phyloP scores from a whole-genome alignment of 1,140 invertebrate species.

The Dinoponera quadriceps region DNA sequence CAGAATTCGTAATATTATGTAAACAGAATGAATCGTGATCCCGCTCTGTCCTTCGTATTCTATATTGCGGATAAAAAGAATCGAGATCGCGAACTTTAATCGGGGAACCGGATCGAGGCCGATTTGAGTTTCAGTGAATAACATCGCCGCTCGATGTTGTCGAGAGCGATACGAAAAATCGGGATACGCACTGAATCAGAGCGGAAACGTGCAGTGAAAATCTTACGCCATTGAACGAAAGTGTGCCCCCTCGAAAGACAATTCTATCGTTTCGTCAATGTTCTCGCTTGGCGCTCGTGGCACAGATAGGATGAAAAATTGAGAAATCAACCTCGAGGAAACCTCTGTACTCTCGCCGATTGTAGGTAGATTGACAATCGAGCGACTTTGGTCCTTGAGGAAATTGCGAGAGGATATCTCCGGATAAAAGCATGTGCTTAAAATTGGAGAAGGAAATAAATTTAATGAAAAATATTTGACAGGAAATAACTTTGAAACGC shows the following conservation, averaged over 20 bases:
- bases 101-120: neutral
- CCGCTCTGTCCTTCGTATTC: neutral
- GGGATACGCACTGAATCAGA: slow-evolving; percentile 49
- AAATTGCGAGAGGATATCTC: too few relatives aligned
- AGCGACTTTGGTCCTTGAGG: too few relatives aligned
- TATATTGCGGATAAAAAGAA: neutral
- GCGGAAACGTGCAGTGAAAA: slow-evolving; percentile 52
- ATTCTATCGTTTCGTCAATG: slow-evolving; percentile 44
- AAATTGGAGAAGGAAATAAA: too few relatives aligned
- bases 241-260: slow-evolving; percentile 21
- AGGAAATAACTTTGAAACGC: too few relatives aligned
- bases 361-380: too few relatives aligned
- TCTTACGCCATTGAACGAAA: slow-evolving; percentile 38
- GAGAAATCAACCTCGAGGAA: neutral
- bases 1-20: slow-evolving; percentile 3
- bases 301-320: slow-evolving; percentile 8
- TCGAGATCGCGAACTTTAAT: neutral
- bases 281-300: slow-evolving; percentile 18
- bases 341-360: too few relatives aligned
- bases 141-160: too few relatives aligned
- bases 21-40: neutral
- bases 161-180: neutral
- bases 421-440: too few relatives aligned
- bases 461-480: too few relatives aligned
- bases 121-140: neutral